These are phyloP conservation scores for Fulmarus glacialis DNA, from an alignment of 2,113 vertebrate genomes.

Conservation along the genomic window DNA sequence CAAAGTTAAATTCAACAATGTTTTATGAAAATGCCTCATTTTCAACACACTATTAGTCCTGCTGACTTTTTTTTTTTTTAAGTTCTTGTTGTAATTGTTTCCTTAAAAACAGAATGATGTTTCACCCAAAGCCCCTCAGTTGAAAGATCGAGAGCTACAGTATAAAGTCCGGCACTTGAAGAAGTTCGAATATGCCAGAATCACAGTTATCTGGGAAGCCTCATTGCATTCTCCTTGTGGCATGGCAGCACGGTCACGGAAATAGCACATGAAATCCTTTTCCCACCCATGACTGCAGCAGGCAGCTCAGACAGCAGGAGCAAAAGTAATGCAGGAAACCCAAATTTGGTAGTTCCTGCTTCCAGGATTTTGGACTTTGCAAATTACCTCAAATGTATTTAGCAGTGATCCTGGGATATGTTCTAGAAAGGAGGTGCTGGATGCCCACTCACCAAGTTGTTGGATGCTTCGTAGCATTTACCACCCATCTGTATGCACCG, in stretches of 20 bases:
- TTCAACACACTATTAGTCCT: neutral
- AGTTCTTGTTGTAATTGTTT: neutral
- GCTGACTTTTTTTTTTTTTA: neutral
- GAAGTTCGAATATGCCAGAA: neutral
- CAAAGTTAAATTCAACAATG: neutral
- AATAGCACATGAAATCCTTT: neutral
- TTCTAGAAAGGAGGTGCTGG: constrained; percentile 1
- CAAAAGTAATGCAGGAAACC: neutral
- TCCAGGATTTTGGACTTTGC: neutral
- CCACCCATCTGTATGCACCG: neutral
- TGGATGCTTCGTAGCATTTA: neutral
- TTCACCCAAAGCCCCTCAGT: neutral
- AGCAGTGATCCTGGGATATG: neutral
- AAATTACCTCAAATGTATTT: neutral
- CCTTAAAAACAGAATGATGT: neutral
- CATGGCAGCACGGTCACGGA: neutral
- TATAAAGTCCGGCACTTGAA: neutral
- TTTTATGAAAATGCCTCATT: neutral
- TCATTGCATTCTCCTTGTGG: neutral
- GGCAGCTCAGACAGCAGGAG: neutral
- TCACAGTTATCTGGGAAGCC: neutral
- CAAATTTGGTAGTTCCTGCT: constrained; percentile 8
- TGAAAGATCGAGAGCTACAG: neutral
- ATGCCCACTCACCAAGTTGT: constrained; percentile 6
- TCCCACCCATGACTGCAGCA: neutral